phyloP scores from a whole-genome alignment of 2,113 vertebrate species.

The Epinephelus fuscoguttatus region DNA sequence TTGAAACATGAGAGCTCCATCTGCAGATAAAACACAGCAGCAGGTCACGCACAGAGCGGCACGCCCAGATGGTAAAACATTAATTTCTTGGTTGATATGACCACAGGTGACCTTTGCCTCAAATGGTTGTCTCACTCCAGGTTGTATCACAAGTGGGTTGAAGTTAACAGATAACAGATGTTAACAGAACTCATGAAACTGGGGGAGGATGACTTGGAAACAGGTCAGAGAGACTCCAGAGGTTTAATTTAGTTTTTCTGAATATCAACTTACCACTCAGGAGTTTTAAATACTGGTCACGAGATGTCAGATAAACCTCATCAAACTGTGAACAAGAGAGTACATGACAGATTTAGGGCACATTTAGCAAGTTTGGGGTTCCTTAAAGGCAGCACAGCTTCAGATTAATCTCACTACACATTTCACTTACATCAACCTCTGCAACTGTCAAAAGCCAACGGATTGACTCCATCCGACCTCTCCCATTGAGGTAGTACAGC shows the following conservation, averaged over 20 bases:
- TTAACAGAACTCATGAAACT: no score
- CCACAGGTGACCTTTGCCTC: no score
- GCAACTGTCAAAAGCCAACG: constrained; percentile 91
- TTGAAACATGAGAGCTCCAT: constrained; percentile 88
- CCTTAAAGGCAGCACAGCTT: background rate
- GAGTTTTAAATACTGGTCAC: constrained; percentile 87
- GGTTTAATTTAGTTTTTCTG: background rate
- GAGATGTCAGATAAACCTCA: constrained; percentile 86
- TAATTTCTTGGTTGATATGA: no score
- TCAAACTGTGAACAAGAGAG: constrained; percentile 86
- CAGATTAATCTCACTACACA: background rate
- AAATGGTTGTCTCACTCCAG: background rate
- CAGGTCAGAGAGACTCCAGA: background rate
- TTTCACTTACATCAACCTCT: constrained; percentile 77
- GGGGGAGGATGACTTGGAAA: background rate
- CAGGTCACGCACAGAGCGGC: background rate
- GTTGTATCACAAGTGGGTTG: background rate
- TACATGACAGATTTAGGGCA: background rate
- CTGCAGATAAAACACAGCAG: constrained; percentile 54
- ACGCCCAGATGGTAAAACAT: background rate
- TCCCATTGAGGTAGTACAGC: constrained; percentile 89
- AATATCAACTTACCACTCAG: constrained; percentile 82
- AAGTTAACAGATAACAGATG: background rate
- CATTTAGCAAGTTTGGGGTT: background rate
- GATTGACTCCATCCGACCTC: constrained; percentile 92